Conservation (phyloP, 2,113 vertebrate species). For the Ciconia stormi region DNA sequence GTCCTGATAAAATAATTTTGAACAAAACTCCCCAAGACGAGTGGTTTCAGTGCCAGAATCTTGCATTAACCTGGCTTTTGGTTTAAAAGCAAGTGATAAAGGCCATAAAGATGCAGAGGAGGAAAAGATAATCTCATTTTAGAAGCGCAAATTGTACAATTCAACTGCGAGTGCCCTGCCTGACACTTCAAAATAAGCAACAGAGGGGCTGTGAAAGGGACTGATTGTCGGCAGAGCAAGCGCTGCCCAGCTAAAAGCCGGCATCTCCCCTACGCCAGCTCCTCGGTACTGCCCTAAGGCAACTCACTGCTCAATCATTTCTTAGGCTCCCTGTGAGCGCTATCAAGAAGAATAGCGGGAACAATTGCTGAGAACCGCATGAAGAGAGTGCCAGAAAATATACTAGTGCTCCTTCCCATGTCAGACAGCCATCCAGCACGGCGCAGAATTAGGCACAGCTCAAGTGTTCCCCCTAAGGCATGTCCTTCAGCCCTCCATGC, state of each 20-base stretch:
- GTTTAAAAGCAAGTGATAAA: neutral
- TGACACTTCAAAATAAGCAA: neutral
- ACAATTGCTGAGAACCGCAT: neutral
- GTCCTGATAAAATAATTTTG: neutral
- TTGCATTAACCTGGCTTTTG: neutral
- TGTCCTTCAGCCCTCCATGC: neutral
- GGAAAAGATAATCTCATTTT: neutral
- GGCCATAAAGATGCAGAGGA: neutral
- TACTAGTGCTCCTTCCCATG: accelerated
- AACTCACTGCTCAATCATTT: neutral
- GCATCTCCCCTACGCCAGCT: neutral
- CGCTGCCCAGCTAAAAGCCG: accelerated
- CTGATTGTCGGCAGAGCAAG: neutral
- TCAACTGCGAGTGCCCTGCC: neutral
- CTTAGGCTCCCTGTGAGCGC: neutral
- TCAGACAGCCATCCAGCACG: neutral
- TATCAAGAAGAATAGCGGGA: neutral
- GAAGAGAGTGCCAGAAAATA: neutral
- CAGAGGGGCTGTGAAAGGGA: neutral
- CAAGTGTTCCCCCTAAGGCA: neutral
- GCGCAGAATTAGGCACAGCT: neutral
- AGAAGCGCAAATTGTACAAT: neutral
- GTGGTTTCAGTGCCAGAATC: neutral
- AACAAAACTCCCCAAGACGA: neutral
- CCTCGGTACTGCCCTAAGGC: neutral